A percentile compares a stretch with the other conserved stretches of the same genome.
Evolutionary conservation across 35 echinoderm and acorn worm species (phyloP).

Genomic region (Strongylocentrotus purpuratus): DNA sequence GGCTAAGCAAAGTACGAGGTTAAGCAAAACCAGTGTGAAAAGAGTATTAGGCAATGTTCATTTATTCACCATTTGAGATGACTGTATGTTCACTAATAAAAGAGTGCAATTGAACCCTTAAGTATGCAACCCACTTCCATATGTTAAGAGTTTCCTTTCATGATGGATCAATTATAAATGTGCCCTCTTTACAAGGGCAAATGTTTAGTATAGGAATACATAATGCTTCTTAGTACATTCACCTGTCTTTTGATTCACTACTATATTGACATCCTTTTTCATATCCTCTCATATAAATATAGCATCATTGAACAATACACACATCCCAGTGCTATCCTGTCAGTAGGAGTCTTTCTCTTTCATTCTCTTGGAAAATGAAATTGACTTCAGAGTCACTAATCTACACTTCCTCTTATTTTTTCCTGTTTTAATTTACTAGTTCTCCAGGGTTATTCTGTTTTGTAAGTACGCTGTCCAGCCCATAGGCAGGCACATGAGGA

Average conservation of each 20-base stretch:
- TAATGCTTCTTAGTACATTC: neutral
- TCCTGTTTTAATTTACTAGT: constrained; percentile 16
- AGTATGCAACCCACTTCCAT: neutral
- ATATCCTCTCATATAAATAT: neutral
- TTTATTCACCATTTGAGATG: no score
- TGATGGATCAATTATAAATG: neutral
- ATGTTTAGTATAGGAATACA: neutral
- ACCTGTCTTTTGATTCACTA: neutral
- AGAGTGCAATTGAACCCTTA: neutral
- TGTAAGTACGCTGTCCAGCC: neutral
- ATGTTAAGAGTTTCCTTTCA: neutral
- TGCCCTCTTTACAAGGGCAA: neutral
- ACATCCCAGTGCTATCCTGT: neutral
- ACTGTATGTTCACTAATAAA: neutral
- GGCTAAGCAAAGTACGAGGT: no score
- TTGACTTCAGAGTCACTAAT: neutral
- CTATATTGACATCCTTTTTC: neutral
- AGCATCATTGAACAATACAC: neutral
- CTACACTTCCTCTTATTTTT: neutral
- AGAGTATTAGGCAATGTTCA: no score
- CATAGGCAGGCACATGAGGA: neutral
- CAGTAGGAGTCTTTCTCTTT: neutral
- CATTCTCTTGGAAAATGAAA: neutral
- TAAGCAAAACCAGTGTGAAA: no score
- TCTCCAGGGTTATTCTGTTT: neutral